Evolutionary conservation across 92 coral and sea anemone species (phyloP).

Genomic region (Pocillopora meandrina): DNA sequence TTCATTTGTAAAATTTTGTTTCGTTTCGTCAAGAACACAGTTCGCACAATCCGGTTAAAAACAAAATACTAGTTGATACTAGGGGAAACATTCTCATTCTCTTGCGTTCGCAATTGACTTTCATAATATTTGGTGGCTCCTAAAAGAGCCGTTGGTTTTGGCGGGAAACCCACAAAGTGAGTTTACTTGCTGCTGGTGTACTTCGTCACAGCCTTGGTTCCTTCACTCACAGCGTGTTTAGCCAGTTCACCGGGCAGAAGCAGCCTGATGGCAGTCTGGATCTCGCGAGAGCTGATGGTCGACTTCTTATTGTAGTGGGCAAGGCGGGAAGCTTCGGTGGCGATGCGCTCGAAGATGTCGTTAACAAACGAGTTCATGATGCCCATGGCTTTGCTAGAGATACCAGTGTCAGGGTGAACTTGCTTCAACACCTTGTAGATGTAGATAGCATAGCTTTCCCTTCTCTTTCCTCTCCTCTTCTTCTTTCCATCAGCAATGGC

Average conservation of each 20-base stretch:
- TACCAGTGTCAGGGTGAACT: constrained; percentile 95
- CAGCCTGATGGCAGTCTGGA: constrained; percentile 77
- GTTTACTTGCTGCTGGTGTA: constrained; percentile 98
- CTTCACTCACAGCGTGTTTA: constrained; percentile 94
- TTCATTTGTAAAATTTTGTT: too few relatives aligned
- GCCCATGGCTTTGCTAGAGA: constrained; percentile 95
- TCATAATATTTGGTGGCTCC: constrained; percentile 69
- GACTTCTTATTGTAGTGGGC: constrained; percentile 86
- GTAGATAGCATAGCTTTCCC: constrained; percentile 85
- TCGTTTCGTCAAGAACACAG: too few relatives aligned
- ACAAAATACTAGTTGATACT: too few relatives aligned
- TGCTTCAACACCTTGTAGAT: constrained; percentile 91
- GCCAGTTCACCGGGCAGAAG: constrained; percentile 87
- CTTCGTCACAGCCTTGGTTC: constrained; percentile 98
- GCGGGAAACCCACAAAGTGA: constrained; percentile 32
- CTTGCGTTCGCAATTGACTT: background rate
- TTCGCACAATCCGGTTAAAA: too few relatives aligned
- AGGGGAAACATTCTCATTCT: too few relatives aligned
- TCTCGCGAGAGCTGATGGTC: constrained; percentile 88
- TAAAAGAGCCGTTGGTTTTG: constrained; percentile 79
- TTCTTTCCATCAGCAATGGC: constrained; percentile 34
- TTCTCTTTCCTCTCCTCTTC: constrained; percentile 46
- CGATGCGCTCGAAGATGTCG: constrained; percentile 86
- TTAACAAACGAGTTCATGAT: constrained; percentile 90
- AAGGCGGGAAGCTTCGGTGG: constrained; percentile 76